A percentile compares a stretch with the other conserved stretches of the same genome.
phyloP scores from a whole-genome alignment of 2,113 vertebrate genomes.

The Phylloscopus trochilus region DNA sequence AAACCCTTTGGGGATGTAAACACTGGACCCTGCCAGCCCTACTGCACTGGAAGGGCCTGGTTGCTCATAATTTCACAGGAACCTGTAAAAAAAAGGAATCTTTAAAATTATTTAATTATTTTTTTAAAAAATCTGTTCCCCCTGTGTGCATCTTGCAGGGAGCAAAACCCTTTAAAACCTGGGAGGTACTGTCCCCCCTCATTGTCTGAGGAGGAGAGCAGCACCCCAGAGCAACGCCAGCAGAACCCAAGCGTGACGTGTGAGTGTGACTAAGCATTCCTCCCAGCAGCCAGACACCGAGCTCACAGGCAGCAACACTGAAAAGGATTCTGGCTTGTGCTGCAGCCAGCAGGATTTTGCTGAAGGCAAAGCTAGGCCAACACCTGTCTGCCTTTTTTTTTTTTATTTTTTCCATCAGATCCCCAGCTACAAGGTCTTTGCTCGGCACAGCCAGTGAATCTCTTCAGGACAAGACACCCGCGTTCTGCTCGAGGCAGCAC shows the following conservation, averaged over 20 bases:
- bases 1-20: background rate
- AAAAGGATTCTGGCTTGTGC: background rate
- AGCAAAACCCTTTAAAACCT: background rate
- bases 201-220: background rate
- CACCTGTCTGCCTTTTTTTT: background rate
- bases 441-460: background rate
- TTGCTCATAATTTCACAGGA: background rate
- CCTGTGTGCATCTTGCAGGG: background rate
- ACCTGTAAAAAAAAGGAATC: background rate
- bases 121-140: background rate
- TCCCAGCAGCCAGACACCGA: background rate
- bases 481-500: no score
- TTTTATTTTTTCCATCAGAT: background rate
- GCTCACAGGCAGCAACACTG: background rate
- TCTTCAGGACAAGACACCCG: background rate
- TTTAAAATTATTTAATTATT: background rate
- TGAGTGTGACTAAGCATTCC: background rate
- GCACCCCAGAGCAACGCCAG: background rate
- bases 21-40: background rate
- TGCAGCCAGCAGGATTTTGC: background rate
- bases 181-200: background rate
- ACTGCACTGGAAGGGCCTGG: background rate
- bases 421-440: background rate
- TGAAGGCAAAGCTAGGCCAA: background rate
- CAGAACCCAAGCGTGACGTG: background rate